A percentile compares a stretch with the other conserved stretches of the same genome.
phyloP scores from a whole-genome alignment of 2,113 vertebrate genomes.

The Nothobranchius kuhntae region DNA sequence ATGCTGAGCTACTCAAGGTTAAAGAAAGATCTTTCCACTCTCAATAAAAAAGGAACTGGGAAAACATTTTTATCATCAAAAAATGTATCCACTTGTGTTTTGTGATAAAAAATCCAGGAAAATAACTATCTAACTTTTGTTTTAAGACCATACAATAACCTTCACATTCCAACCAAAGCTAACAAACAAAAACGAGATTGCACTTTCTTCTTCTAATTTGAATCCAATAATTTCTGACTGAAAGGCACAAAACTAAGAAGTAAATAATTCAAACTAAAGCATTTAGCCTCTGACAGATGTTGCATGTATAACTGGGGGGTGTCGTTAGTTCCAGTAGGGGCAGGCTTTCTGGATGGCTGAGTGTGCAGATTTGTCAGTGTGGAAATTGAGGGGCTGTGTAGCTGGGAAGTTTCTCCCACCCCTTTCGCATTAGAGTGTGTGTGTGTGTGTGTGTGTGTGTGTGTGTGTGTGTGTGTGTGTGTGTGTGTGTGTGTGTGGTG shows the following conservation, averaged over 20 bases:
- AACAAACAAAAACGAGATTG: neutral
- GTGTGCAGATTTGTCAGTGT: constrained; percentile 59
- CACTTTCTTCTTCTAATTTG: neutral
- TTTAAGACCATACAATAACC: too few species aligned
- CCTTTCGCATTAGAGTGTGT: constrained; percentile 21
- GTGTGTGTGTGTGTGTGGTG: too few species aligned
- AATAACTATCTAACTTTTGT: neutral
- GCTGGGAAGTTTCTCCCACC: constrained; percentile 18
- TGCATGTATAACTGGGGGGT: constrained; percentile 39
- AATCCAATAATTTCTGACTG: neutral
- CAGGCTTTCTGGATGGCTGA: constrained; percentile 59
- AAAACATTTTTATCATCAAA: constrained; percentile 31
- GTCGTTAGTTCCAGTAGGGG: constrained; percentile 38
- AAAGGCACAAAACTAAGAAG: constrained; percentile 1
- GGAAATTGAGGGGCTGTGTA: constrained; percentile 45
- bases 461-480: too few species aligned
- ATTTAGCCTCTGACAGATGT: constrained; percentile 53
- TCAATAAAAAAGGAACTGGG: constrained; percentile 1
- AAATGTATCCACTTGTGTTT: constrained; percentile 6
- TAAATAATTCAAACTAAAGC: neutral
- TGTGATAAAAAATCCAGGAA: constrained; percentile 2
- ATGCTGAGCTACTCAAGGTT: constrained; percentile 30
- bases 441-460: neutral
- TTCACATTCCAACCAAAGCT: too few species aligned
- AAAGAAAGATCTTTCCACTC: constrained; percentile 16